phyloP scores from a whole-genome alignment of 1,140 invertebrate species.

The Eubasilissa regina region DNA sequence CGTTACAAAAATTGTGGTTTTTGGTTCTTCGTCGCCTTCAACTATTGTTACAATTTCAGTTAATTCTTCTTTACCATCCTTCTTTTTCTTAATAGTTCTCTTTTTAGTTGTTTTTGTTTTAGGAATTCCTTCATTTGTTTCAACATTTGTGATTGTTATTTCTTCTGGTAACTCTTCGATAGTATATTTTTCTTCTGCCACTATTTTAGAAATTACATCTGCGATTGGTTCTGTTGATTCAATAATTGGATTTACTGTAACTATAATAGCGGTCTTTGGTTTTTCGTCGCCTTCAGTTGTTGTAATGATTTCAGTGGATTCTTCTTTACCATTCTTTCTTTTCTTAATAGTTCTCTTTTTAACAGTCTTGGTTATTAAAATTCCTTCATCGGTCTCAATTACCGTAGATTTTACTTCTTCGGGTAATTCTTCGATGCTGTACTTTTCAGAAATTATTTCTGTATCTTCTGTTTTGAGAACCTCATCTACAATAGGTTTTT shows the following conservation, averaged over 20 bases:
- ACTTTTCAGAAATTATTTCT: background rate
- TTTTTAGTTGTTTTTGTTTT: slow-evolving; percentile 41
- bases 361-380: slow-evolving; percentile 55
- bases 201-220: background rate
- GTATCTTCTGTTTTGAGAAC: background rate
- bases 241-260: slow-evolving; percentile 38
- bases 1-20: slow-evolving; percentile 26
- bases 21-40: slow-evolving; percentile 59
- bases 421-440: slow-evolving; percentile 58
- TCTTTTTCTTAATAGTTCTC: slow-evolving; percentile 57
- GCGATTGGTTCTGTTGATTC: background rate
- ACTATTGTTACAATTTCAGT: slow-evolving; percentile 45
- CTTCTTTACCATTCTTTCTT: slow-evolving; percentile 46
- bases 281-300: slow-evolving; percentile 58
- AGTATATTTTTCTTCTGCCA: slow-evolving; percentile 1
- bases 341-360: slow-evolving; percentile 55
- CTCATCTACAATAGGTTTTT: background rate
- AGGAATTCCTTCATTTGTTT: background rate
- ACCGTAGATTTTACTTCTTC: slow-evolving; percentile 34
- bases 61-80: slow-evolving; percentile 27
- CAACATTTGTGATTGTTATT: background rate
- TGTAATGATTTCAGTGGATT: slow-evolving; percentile 61
- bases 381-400: slow-evolving; percentile 51
- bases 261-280: slow-evolving; percentile 55
- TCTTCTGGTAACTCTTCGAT: slow-evolving; percentile 56